Base-by-base conservation (phyloP, 2,888 invertebrate species). In the Agapostemon virescens region DNA sequence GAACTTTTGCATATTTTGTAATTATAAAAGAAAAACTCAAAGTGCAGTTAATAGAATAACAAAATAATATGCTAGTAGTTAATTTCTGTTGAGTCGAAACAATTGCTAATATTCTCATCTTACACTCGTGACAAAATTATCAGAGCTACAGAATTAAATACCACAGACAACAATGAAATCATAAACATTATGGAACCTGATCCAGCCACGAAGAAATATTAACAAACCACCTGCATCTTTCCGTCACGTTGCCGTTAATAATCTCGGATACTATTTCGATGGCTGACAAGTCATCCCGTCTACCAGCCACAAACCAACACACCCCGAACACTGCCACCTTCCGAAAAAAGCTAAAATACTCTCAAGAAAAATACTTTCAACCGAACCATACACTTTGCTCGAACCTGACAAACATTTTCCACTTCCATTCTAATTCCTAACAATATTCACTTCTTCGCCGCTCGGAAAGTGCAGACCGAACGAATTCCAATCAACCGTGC, bases 201-300 rank as follows among this genome's bases (percentile, higher is more conserved):
- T 30, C 20, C 15, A 3, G 20, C 20, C n/a, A n/a, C n/a, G 63
- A 63, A n/a, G 63, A 63, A 63, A 23, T 45, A 45, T 49, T 13
- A 68, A 30, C 33, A 13, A 63, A 63, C 63, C 63, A 63, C 63
- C 63, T 63, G 36, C 63, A 63, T n/a, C 63, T 33, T 63, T 36
- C 5, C 33, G 33, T 33, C 36, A 36, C 33, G n/a, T 36, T n/a
- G 36, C n/a, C 63, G n/a, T 63, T 63, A 63, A 20, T 5, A n/a
- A 36, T 63, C 36, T 36, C 63, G 9, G 36, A 11, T n/a, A 17
- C 36, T 36, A 63, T 36, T 63, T 36, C 33, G 36, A 63, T 36
- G 4, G 20, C 13, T 13, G 63, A 63, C 63, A 63, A 3, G 36
- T 5, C 20, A 20, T 30, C 17, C 49, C 23, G 20, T n/a, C 20